Conservation (phyloP, 2,113 vertebrate genomes). For the Chitala chitala region DNA sequence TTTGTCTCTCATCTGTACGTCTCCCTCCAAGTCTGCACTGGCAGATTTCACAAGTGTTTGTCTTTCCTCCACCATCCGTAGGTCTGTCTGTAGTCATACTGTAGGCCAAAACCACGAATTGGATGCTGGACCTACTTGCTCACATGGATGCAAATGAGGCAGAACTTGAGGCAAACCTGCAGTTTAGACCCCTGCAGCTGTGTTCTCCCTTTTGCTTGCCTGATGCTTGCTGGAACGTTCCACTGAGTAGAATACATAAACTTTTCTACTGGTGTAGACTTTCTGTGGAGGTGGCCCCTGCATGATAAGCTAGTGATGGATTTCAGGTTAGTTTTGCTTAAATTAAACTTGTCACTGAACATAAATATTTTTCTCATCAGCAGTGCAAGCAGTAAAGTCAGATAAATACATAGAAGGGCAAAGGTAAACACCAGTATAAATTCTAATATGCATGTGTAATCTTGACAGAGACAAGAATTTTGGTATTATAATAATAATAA, state of each 20-base stretch:
- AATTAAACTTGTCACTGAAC: neutral
- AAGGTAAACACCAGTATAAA: conserved; percentile 8
- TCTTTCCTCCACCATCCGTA: neutral
- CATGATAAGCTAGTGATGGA: conserved; percentile 1
- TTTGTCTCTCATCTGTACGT: neutral
- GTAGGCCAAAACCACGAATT: neutral
- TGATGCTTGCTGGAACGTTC: neutral
- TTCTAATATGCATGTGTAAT: neutral
- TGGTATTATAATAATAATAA: neutral
- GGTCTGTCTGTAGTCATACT: neutral
- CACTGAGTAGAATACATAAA: neutral
- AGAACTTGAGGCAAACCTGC: neutral
- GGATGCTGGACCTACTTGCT: too few relatives aligned
- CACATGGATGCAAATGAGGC: neutral
- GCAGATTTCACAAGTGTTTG: neutral
- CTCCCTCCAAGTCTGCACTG: too few relatives aligned
- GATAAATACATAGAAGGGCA: neutral
- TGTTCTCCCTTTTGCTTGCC: neutral
- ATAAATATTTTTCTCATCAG: conserved; percentile 1
- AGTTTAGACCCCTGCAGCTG: neutral
- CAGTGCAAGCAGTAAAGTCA: neutral
- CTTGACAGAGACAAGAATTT: neutral
- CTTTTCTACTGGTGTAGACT: neutral
- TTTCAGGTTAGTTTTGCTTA: neutral
- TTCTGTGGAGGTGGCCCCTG: neutral